Conservation (phyloP, 2,113 vertebrate genomes). For the Zapus hudsonius region DNA sequence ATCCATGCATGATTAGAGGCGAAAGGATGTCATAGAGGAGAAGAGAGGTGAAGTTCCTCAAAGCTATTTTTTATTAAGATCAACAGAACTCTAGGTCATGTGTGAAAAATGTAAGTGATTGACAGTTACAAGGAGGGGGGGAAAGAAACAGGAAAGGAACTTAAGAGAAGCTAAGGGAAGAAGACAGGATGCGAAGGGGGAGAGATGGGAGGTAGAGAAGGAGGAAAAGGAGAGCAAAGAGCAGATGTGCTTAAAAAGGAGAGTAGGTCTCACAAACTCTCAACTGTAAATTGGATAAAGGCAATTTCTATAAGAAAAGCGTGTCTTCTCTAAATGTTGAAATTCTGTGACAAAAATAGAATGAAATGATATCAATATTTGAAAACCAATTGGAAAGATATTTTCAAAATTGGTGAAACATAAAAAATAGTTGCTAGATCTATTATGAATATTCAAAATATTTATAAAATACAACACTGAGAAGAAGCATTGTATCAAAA, state of each 20-base stretch:
- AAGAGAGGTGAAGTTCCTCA: background rate
- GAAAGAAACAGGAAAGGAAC: background rate
- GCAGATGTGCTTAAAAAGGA: background rate
- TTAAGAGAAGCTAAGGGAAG: no score
- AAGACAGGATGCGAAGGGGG: no score
- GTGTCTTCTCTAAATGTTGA: background rate
- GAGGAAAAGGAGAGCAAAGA: no score
- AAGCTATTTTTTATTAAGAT: background rate
- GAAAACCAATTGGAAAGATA: background rate
- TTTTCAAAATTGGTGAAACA: background rate
- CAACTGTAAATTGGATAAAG: background rate
- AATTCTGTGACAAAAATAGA: background rate
- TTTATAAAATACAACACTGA: background rate
- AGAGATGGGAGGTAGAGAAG: no score
- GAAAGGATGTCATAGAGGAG: background rate
- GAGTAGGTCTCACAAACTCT: background rate
- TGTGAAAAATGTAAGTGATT: background rate
- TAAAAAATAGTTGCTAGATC: background rate
- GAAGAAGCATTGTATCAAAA: background rate
- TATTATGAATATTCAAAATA: background rate
- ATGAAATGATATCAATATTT: background rate
- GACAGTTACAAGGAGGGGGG: background rate
- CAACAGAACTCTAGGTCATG: background rate
- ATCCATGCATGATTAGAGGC: no score
- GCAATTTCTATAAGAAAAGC: background rate